Percentiles rank a stretch among this genome's conserved stretches.
phyloP scores from a whole-genome alignment of 2,113 vertebrate genomes.

The Proterorhinus semilunaris region DNA sequence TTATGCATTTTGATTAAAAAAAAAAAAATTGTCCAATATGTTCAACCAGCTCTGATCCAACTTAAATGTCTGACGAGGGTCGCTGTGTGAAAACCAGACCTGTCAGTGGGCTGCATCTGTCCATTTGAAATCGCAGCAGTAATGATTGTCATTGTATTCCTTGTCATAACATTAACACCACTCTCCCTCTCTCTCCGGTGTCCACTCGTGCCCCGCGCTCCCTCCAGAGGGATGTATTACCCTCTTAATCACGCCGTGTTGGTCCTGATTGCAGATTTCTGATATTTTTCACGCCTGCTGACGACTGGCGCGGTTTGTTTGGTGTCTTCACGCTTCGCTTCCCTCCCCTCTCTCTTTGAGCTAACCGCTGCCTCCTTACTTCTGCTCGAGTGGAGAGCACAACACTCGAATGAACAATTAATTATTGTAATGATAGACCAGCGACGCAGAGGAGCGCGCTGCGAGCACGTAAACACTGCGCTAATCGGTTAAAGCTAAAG shows the following conservation, averaged over 20 bases:
- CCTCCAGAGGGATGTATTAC: conserved; percentile 31
- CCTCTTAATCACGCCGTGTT: conserved; percentile 11
- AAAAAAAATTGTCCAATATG: no score
- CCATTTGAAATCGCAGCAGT: no score
- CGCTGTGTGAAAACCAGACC: no score
- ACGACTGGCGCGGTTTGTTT: conserved; percentile 61
- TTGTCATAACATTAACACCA: neutral
- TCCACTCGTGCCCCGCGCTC: neutral
- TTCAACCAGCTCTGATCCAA: no score
- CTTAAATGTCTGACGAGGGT: no score
- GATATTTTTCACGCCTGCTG: conserved; percentile 47
- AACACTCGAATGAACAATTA: conserved; percentile 77
- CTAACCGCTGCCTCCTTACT: conserved; percentile 71
- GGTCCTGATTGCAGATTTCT: conserved; percentile 10
- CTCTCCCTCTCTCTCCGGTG: neutral
- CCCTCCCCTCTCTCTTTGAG: conserved; percentile 31
- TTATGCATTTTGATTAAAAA: no score
- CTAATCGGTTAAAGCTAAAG: neutral
- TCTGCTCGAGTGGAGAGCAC: conserved; percentile 72
- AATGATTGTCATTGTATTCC: no score
- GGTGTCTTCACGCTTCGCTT: conserved; percentile 63
- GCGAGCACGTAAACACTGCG: neutral
- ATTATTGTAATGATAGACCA: conserved; percentile 76
- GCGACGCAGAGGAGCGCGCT: conserved; percentile 14
- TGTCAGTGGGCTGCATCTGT: no score